phyloP scores from a whole-genome alignment of 2,888 invertebrate genomes.

The Mamestra brassicae region DNA sequence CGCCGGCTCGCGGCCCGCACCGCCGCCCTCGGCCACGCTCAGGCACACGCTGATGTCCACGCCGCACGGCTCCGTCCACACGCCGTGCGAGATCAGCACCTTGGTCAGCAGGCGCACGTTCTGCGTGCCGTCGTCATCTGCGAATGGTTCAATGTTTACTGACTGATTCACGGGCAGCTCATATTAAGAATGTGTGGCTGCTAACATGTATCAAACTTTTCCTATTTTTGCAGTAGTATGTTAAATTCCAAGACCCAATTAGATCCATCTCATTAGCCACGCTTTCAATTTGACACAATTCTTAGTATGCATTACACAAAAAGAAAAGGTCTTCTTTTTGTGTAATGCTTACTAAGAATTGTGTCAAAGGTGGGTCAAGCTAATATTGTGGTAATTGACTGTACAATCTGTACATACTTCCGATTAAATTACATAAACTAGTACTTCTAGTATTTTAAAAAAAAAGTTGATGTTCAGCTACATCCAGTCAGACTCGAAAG shows the following conservation, averaged over 20 bases:
- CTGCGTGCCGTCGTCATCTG: slow-evolving; percentile 90
- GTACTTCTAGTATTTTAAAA: too few species aligned
- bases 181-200: background rate
- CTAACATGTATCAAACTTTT: background rate
- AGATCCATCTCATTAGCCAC: background rate
- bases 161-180: background rate
- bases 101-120: slow-evolving; percentile 95
- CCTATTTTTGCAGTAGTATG: background rate
- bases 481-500: background rate
- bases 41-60: slow-evolving; percentile 96
- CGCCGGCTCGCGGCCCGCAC: slow-evolving; percentile 80
- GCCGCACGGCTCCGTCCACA: slow-evolving; percentile 97
- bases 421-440: background rate
- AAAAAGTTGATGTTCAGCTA: background rate
- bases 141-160: background rate
- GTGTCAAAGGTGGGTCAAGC: too few species aligned
- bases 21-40: slow-evolving; percentile 91
- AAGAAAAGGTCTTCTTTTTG: too few species aligned
- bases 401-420: background rate
- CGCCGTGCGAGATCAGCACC: slow-evolving; percentile 97
- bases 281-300: background rate
- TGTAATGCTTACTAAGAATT: too few species aligned
- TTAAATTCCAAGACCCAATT: background rate
- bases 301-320: background rate
- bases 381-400: too few species aligned